Evolutionary conservation across 2,113 vertebrate genomes (phyloP).

Genomic region (Pelmatolapia mariae): DNA sequence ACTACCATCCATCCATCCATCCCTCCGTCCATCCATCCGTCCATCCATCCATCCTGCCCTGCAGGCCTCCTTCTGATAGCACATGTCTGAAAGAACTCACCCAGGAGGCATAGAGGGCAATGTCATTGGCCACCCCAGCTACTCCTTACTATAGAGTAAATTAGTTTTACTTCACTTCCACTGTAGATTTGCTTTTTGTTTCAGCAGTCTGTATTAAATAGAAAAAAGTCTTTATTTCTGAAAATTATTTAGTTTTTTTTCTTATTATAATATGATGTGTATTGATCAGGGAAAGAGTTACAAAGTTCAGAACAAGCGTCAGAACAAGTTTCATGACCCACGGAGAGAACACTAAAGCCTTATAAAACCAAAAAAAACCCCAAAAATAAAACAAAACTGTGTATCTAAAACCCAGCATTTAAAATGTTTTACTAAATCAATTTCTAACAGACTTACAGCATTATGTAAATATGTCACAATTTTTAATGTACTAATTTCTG

Average conservation of each 20-base stretch:
- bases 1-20: rapidly evolving
- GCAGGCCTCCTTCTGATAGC: neutral
- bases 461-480: neutral
- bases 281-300: neutral
- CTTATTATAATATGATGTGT: neutral
- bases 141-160: neutral
- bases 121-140: neutral
- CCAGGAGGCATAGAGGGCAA: neutral
- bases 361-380: rapidly evolving
- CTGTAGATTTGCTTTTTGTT: neutral
- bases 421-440: rapidly evolving
- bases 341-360: neutral
- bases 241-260: neutral
- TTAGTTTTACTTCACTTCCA: neutral
- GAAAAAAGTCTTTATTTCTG: neutral
- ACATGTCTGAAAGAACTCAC: neutral
- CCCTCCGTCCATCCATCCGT: neutral
- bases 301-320: neutral
- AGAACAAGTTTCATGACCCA: neutral
- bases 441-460: neutral
- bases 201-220: neutral
- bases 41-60: neutral
- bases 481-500: neutral
- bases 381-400: neutral
- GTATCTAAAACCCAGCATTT: neutral